These are phyloP conservation scores for Manis javanica DNA, from an alignment of 2,797 vertebrate genomes.

Conservation along the genomic window DNA sequence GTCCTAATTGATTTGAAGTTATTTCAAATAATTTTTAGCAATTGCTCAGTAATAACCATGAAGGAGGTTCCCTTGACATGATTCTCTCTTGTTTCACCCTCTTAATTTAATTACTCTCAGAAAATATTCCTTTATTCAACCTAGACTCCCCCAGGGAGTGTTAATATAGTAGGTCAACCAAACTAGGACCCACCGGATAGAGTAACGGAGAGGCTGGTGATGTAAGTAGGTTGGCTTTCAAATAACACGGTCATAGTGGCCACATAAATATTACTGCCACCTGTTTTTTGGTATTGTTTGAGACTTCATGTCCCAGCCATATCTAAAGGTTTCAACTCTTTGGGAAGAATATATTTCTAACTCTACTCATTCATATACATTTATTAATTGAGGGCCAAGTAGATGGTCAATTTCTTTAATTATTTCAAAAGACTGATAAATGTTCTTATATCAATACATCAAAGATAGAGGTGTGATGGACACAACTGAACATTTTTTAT, in stretches of 20 bases:
- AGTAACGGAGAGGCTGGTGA: constrained; percentile 49
- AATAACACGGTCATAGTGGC: constrained; percentile 26
- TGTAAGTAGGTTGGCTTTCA: constrained; percentile 52
- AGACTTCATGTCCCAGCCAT: not conserved
- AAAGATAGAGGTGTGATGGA: not conserved
- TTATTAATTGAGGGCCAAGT: constrained; percentile 5
- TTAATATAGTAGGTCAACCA: constrained; percentile 76
- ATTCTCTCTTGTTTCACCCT: constrained; percentile 75
- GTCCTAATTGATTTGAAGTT: constrained; percentile 73
- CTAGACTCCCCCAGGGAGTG: constrained; percentile 77
- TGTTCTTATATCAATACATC: not conserved
- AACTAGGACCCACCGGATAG: constrained; percentile 51
- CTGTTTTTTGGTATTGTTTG: not conserved
- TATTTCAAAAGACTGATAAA: not conserved
- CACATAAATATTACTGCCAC: constrained; percentile 9
- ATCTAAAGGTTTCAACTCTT: not conserved
- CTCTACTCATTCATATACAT: not conserved
- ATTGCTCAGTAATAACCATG: constrained; percentile 75
- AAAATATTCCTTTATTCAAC: constrained; percentile 77
- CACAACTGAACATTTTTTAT: not conserved
- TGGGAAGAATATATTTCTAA: constrained; percentile 13
- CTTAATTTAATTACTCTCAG: constrained; percentile 78
- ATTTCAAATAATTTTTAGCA: constrained; percentile 76
- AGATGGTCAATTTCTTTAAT: constrained; percentile 20
- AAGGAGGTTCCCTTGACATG: constrained; percentile 67